Percentiles rank a stretch among this genome's conserved stretches.
phyloP scores from a whole-genome alignment of 2,888 invertebrate species.

The Orthosia gracilis region DNA sequence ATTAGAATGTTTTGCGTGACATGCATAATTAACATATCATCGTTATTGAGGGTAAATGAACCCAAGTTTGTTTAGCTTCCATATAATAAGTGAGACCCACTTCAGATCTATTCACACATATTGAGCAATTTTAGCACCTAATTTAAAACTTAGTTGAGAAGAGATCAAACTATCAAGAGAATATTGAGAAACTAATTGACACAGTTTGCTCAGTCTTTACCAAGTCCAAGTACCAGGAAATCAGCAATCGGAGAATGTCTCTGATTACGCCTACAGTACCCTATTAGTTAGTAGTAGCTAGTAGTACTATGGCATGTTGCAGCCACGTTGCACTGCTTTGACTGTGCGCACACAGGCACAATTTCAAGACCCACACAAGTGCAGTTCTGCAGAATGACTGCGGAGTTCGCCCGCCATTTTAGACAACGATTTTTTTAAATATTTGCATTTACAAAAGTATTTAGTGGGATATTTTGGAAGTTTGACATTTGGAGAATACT shows the following conservation, averaged over 20 bases:
- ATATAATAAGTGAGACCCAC: constrained; percentile 30
- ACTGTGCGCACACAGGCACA: constrained; percentile 75
- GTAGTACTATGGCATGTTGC: constrained; percentile 76
- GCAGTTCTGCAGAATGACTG: constrained; percentile 68
- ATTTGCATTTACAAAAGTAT: not conserved
- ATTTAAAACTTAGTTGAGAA: not conserved
- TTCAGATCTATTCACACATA: constrained; percentile 24
- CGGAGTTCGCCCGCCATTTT: constrained; percentile 82
- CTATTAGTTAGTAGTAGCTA: constrained; percentile 70
- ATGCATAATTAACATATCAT: constrained; percentile 72
- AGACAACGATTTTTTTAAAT: constrained; percentile 30
- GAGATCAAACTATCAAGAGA: not conserved
- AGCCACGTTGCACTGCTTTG: constrained; percentile 77
- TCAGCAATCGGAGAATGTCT: constrained; percentile 79
- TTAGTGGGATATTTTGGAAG: constrained; percentile 1
- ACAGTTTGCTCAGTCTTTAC: constrained; percentile 21
- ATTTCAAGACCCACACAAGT: constrained; percentile 69
- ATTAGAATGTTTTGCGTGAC: constrained; percentile 72
- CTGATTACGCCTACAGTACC: constrained; percentile 80
- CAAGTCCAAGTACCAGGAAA: constrained; percentile 77
- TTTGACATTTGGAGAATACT: not conserved
- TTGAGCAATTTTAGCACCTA: not conserved
- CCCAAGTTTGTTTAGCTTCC: constrained; percentile 60
- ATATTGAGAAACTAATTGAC: not conserved
- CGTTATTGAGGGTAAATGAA: constrained; percentile 75